phyloP scores from a whole-genome alignment of 2,113 vertebrate genomes.

The Trochalopteron elliotii region DNA sequence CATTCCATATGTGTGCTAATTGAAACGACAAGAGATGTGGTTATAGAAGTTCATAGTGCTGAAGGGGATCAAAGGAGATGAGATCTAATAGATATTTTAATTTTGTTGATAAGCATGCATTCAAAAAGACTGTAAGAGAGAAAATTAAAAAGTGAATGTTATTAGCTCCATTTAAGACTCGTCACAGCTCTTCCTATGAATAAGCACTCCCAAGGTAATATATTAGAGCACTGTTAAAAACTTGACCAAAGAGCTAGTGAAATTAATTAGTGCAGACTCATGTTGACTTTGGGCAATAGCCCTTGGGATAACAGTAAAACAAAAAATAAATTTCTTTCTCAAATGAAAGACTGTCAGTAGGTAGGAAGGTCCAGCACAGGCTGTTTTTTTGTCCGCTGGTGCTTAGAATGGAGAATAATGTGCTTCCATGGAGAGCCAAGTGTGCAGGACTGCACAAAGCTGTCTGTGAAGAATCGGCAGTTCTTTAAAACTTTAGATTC shows the following conservation, averaged over 20 bases:
- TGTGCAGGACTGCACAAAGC: neutral
- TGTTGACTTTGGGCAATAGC: neutral
- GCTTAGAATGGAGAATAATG: neutral
- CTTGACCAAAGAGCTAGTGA: neutral
- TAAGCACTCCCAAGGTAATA: neutral
- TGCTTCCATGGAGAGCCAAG: neutral
- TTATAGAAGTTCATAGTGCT: neutral
- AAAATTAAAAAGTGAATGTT: neutral
- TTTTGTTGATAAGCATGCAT: neutral
- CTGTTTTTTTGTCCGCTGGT: neutral
- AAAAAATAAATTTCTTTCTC: neutral
- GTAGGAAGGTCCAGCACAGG: neutral
- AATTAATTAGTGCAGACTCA: neutral
- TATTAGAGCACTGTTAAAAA: neutral
- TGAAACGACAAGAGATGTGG: neutral
- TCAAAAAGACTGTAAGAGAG: neutral
- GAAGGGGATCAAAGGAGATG: neutral
- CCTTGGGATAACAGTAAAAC: neutral
- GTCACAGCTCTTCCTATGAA: neutral
- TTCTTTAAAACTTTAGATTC: slow-evolving; percentile 32
- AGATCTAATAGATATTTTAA: neutral
- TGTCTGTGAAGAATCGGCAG: neutral
- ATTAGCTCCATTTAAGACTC: neutral
- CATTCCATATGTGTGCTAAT: neutral
- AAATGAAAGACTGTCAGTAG: neutral